Conservation (phyloP, 2,888 invertebrate genomes). For the Drosophila nigritarsus region DNA sequence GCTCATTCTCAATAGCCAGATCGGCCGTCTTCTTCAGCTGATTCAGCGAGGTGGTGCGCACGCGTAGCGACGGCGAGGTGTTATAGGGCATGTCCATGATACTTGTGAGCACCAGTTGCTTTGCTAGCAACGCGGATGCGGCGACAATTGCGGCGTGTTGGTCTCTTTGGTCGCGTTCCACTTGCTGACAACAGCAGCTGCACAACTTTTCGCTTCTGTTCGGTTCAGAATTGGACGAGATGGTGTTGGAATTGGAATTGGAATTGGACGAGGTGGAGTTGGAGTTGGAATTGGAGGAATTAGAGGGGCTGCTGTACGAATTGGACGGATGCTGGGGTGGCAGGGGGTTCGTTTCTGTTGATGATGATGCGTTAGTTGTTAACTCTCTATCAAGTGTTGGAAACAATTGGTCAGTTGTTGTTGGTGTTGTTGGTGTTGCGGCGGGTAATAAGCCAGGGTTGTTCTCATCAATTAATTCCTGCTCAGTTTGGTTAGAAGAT, state of each 20-base stretch:
- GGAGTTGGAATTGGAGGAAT: conserved; percentile 19
- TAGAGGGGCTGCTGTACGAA: not conserved
- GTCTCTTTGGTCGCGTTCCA: conserved; percentile 13
- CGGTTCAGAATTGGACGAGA: conserved; percentile 5
- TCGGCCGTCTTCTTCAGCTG: conserved; percentile 84
- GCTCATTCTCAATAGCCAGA: conserved; percentile 86
- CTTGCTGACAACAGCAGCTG: conserved; percentile 25
- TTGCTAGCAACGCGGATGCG: conserved; percentile 52
- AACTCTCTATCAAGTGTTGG: conserved; percentile 24
- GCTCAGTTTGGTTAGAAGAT: conserved; percentile 40
- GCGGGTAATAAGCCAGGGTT: conserved; percentile 14
- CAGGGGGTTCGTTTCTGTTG: not conserved
- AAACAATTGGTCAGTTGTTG: conserved; percentile 9
- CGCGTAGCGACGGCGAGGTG: conserved; percentile 84
- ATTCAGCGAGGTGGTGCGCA: conserved; percentile 84
- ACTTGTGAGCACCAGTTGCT: conserved; percentile 79
- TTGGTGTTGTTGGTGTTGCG: conserved; percentile 2
- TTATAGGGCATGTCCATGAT: conserved; percentile 84
- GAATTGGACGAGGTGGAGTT: not conserved
- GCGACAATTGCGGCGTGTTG: conserved; percentile 47
- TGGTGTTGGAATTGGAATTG: not conserved
- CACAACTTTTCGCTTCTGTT: conserved; percentile 27
- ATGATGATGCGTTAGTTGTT: conserved; percentile 4
- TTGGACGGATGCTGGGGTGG: not conserved
- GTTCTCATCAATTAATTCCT: conserved; percentile 15